Percentiles rank a stretch among this genome's conserved stretches.
Conservation (phyloP, 1,140 invertebrate genomes). For the Drosophila arizonae region DNA sequence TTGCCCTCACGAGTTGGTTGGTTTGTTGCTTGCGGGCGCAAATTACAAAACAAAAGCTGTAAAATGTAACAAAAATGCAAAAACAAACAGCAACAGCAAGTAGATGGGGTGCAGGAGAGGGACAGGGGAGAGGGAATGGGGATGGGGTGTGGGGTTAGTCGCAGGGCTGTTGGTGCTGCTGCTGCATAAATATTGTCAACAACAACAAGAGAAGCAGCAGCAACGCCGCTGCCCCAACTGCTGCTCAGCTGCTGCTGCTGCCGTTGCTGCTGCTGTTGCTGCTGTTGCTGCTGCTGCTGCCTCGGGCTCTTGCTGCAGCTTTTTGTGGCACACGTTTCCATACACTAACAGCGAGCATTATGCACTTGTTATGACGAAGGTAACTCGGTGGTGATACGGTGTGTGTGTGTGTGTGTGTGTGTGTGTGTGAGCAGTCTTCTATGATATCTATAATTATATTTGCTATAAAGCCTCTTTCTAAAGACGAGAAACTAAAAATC, state of each 20-base stretch:
- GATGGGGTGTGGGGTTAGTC: not conserved
- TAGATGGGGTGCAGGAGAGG: too few species aligned
- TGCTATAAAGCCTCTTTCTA: too few species aligned
- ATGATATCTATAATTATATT: too few species aligned
- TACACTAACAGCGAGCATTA: not conserved
- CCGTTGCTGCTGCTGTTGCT: not conserved
- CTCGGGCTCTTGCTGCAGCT: slow-evolving; percentile 19
- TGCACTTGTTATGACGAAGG: too few species aligned
- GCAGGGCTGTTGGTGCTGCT: slow-evolving; percentile 67
- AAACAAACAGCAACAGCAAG: slow-evolving; percentile 61
- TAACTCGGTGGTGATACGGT: too few species aligned
- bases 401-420: too few species aligned
- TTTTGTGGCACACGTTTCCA: slow-evolving; percentile 64
- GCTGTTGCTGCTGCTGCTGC: not conserved
- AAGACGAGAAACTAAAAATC: too few species aligned
- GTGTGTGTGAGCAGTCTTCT: too few species aligned
- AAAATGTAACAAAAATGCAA: slow-evolving; percentile 66
- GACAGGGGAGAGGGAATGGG: not conserved
- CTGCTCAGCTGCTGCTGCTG: not conserved
- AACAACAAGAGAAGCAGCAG: slow-evolving; percentile 41
- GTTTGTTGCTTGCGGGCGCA: slow-evolving; percentile 58
- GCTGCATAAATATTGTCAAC: slow-evolving; percentile 80
- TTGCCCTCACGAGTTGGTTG: slow-evolving; percentile 44
- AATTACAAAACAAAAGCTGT: slow-evolving; percentile 76
- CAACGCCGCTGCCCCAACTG: not conserved